A percentile compares a stretch with the other conserved stretches of the same genome.
Evolutionary conservation across 2,888 invertebrate genomes (phyloP).

Genomic region (Himalopsyche anomala): DNA sequence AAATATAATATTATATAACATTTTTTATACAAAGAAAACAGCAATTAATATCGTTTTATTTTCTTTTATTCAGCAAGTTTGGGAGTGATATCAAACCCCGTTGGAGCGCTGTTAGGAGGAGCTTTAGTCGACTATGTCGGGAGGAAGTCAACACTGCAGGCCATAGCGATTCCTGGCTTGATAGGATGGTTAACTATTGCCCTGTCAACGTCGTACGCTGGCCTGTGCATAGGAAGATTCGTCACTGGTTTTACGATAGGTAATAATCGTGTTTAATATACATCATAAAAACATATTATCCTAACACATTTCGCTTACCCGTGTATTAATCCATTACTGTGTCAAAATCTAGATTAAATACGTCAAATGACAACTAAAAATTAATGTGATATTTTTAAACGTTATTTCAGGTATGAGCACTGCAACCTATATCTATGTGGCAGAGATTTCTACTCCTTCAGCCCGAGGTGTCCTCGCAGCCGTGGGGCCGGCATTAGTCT

Average conservation of each 20-base stretch:
- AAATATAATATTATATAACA: not conserved
- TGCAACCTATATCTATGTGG: slow-evolving; percentile 82
- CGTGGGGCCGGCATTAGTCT: slow-evolving; percentile 83
- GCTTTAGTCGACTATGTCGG: slow-evolving; percentile 82
- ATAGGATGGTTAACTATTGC: slow-evolving; percentile 84
- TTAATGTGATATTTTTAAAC: not conserved
- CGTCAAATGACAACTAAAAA: too few relatives aligned
- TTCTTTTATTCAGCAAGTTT: slow-evolving; percentile 78
- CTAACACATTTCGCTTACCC: too few relatives aligned
- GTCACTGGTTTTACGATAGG: slow-evolving; percentile 84
- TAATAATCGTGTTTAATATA: slow-evolving; percentile 68
- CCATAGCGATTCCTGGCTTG: slow-evolving; percentile 82
- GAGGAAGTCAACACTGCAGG: slow-evolving; percentile 79
- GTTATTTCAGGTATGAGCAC: slow-evolving; percentile 81
- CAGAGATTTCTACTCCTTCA: slow-evolving; percentile 82
- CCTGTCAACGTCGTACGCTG: slow-evolving; percentile 79
- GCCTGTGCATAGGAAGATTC: slow-evolving; percentile 82
- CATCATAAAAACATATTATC: not conserved
- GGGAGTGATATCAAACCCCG: slow-evolving; percentile 84
- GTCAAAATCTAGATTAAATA: too few relatives aligned
- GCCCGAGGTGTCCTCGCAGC: slow-evolving; percentile 83
- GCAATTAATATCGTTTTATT: slow-evolving; percentile 35
- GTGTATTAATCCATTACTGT: too few relatives aligned
- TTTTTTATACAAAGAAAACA: not conserved
- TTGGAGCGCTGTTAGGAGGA: slow-evolving; percentile 83